Evolutionary conservation across 2,888 invertebrate species (phyloP).

Genomic region (Rhimphoctona megacephalus): DNA sequence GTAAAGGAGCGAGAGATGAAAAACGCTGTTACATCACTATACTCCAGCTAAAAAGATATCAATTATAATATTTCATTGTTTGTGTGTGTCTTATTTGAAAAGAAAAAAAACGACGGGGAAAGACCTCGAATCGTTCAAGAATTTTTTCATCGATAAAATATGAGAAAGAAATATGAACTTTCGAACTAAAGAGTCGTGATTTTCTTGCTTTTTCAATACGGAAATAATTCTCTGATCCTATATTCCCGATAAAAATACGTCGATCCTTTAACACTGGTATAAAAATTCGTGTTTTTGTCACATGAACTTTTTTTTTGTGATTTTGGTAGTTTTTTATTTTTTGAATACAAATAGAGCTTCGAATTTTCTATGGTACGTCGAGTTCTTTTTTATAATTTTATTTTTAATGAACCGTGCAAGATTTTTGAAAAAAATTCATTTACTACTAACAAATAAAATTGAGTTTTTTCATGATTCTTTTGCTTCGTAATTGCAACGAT

Average conservation of each 20-base stretch:
- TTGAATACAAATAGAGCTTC: no score
- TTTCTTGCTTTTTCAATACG: neutral
- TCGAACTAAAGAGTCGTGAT: slow-evolving; percentile 7
- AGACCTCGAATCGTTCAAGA: slow-evolving; percentile 48
- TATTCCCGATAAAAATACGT: slow-evolving; percentile 75
- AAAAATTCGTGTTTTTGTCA: neutral
- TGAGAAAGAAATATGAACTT: slow-evolving; percentile 11
- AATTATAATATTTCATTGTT: slow-evolving; percentile 3
- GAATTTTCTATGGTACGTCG: no score
- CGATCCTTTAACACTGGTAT: neutral
- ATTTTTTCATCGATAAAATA: neutral
- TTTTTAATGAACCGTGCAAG: no score
- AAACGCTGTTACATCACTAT: slow-evolving; percentile 30
- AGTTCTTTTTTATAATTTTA: no score
- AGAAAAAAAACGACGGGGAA: slow-evolving; percentile 32
- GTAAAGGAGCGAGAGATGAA: neutral
- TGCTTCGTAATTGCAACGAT: neutral
- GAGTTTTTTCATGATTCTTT: neutral
- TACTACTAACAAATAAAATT: neutral
- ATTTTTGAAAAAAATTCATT: no score
- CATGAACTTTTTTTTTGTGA: slow-evolving; percentile 18
- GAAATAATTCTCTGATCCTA: slow-evolving; percentile 79
- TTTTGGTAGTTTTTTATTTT: slow-evolving; percentile 60
- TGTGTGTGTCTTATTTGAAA: slow-evolving; percentile 1
- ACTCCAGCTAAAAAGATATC: slow-evolving; percentile 22